Conservation (phyloP, 2,113 vertebrate genomes). For the Vulpes lagopus region DNA sequence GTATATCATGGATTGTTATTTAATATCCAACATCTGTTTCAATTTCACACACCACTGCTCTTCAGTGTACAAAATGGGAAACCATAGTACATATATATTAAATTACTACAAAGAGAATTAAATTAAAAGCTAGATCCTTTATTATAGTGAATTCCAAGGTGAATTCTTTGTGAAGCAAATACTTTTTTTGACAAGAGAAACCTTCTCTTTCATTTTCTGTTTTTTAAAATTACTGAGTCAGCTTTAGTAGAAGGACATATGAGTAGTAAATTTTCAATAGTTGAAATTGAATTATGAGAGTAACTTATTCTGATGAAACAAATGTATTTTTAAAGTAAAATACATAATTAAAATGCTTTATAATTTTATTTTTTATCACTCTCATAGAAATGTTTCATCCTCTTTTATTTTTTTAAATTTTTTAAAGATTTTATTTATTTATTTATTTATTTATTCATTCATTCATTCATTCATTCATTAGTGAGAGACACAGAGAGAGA, state of each 20-base stretch:
- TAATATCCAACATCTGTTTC: constrained; percentile 51
- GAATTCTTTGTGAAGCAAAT: background rate
- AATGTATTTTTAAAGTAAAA: background rate
- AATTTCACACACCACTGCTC: constrained; percentile 51
- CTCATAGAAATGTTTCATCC: background rate
- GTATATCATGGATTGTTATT: constrained; percentile 3
- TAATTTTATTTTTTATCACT: background rate
- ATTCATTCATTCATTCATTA: no score
- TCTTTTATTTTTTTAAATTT: background rate
- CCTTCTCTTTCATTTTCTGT: background rate
- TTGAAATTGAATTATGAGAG: background rate
- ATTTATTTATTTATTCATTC: no score
- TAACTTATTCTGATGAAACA: background rate
- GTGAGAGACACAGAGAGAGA: no score
- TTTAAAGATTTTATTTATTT: no score
- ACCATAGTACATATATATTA: background rate
- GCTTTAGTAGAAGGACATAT: background rate
- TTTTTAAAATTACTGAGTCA: background rate
- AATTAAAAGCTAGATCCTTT: background rate
- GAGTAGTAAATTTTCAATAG: background rate
- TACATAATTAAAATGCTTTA: background rate
- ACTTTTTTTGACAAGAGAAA: background rate
- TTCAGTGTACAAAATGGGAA: background rate
- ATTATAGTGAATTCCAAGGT: constrained; percentile 22
- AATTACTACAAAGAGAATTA: constrained; percentile 12